Conservation (phyloP, 2,113 vertebrate genomes). For the Gnathonemus longibarbis region DNA sequence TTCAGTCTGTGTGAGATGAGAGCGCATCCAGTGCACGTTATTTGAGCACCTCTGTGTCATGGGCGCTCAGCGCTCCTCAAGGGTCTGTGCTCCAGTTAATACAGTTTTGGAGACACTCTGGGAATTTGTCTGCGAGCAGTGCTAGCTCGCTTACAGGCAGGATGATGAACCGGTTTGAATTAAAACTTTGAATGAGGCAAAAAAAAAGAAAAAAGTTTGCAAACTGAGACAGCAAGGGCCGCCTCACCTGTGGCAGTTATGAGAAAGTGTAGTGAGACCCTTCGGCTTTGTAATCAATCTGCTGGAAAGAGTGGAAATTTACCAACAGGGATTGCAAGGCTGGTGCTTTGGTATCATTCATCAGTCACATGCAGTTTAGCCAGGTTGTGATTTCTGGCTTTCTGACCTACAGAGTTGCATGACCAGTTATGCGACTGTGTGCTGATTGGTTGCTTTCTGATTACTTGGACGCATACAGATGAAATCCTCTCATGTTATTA, state of each 20-base stretch:
- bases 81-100: background rate
- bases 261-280: background rate
- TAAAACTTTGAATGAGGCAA: background rate
- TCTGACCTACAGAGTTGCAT: background rate
- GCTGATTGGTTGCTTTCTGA: background rate
- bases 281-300: background rate
- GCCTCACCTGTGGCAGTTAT: background rate
- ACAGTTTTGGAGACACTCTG: background rate
- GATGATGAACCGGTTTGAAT: background rate
- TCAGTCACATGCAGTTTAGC: background rate
- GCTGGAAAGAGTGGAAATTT: background rate
- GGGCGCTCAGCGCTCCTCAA: background rate
- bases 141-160: background rate
- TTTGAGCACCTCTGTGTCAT: background rate
- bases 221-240: background rate
- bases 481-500: background rate
- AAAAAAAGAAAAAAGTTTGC: background rate
- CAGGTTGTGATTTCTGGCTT: background rate
- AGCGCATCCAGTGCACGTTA: background rate
- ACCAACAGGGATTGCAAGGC: background rate
- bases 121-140: background rate
- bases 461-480: background rate
- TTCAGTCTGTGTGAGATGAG: background rate
- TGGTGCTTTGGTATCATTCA: background rate
- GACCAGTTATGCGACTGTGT: background rate